Conservation (phyloP, 2,888 invertebrate genomes). For the Seira ritae region DNA sequence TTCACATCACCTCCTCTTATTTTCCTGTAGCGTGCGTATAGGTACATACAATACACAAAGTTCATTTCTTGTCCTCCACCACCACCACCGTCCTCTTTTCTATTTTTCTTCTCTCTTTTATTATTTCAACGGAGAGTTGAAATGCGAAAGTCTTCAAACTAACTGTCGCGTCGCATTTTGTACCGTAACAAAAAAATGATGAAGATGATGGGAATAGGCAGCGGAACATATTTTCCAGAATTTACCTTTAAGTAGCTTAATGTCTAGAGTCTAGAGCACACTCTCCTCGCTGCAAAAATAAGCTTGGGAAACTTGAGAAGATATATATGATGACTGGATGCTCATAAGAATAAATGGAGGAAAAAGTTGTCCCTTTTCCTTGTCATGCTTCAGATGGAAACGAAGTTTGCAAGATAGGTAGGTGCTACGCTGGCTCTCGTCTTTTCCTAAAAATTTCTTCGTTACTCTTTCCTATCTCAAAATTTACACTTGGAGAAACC, state of each 20-base stretch:
- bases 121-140: constrained; percentile 25
- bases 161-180: constrained; percentile 50
- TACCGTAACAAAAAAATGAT: background rate
- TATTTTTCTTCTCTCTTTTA: background rate
- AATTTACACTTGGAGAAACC: constrained; percentile 42
- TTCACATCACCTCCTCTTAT: constrained; percentile 24
- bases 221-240: too few species aligned
- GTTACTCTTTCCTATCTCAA: constrained; percentile 33
- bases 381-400: constrained; percentile 46
- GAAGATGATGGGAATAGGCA: background rate
- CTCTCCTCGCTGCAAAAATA: too few species aligned
- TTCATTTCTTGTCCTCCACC: background rate
- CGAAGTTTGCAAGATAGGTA: too few species aligned
- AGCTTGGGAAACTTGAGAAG: too few species aligned
- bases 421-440: background rate
- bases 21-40: too few species aligned
- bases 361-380: constrained; percentile 42
- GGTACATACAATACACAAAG: background rate
- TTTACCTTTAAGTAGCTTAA: too few species aligned
- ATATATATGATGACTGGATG: too few species aligned
- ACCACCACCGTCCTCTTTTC: background rate
- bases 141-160: constrained; percentile 50
- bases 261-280: too few species aligned
- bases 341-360: too few species aligned
- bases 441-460: background rate